Evolutionary conservation across 37 sponge, comb jelly and placozoan genomes (phyloP).

Genomic region (Petrosia ficiformis): DNA sequence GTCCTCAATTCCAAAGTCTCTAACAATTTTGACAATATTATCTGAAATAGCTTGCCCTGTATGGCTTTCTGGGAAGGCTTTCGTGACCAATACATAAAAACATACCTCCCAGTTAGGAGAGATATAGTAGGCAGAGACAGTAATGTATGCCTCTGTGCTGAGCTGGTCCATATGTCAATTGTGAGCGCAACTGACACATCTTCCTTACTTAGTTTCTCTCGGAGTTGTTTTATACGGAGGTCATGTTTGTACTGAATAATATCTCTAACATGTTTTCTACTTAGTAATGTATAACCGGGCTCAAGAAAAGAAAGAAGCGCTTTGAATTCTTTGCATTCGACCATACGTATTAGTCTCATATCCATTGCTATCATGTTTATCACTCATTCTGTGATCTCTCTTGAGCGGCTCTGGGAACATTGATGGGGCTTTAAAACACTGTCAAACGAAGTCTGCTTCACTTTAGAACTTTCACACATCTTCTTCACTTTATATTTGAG

Average conservation of each 20-base stretch:
- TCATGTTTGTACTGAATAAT: not conserved
- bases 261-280: not conserved
- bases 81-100: not conserved
- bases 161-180: conserved; percentile 18
- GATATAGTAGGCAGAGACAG: conserved; percentile 16
- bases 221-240: not conserved
- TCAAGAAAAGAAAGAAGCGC: conserved; percentile 12
- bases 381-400: no score
- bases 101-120: not conserved
- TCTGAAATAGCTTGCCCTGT: conserved; percentile 12
- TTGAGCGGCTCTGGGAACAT: no score
- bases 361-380: no score
- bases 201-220: conserved; percentile 1
- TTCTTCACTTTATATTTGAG: no score
- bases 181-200: not conserved
- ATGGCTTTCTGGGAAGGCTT: conserved; percentile 10
- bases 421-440: no score
- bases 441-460: no score
- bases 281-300: not conserved
- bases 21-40: not conserved
- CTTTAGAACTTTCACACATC: no score
- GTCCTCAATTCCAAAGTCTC: not conserved
- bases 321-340: no score
- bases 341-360: no score
- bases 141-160: conserved; percentile 19